Conservation (phyloP, 1,140 invertebrate species). For the Sminthurides bifidus region DNA sequence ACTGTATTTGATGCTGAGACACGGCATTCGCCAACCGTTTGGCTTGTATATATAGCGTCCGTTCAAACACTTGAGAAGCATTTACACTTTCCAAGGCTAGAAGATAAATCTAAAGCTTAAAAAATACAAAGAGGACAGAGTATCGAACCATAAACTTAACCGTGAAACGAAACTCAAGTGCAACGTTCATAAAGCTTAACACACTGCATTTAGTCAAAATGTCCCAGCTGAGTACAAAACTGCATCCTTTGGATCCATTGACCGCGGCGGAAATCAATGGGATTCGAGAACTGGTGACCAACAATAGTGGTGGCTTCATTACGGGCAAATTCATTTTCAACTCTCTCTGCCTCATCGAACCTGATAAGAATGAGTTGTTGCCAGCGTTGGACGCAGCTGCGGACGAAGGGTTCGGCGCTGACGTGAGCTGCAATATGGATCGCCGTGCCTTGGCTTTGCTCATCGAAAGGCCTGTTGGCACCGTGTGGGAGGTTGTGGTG, state of each 20-base stretch:
- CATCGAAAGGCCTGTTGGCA: slow-evolving; percentile 13
- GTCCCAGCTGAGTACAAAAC: too few relatives aligned
- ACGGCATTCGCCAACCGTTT: too few relatives aligned
- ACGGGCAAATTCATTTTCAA: slow-evolving; percentile 27
- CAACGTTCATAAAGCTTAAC: too few relatives aligned
- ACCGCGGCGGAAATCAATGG: slow-evolving; percentile 19
- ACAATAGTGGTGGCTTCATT: slow-evolving; percentile 1
- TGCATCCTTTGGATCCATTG: slow-evolving; percentile 26
- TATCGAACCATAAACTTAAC: too few relatives aligned
- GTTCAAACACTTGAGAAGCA: too few relatives aligned
- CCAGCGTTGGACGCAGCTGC: not conserved
- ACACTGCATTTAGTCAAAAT: too few relatives aligned
- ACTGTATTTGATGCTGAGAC: too few relatives aligned
- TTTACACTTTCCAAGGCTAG: too few relatives aligned
- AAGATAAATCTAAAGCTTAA: too few relatives aligned
- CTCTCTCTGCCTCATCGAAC: slow-evolving; percentile 23
- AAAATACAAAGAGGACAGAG: too few relatives aligned
- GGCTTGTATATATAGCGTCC: too few relatives aligned
- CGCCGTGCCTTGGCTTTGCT: slow-evolving; percentile 13
- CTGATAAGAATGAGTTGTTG: slow-evolving; percentile 14
- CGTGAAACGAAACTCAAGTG: too few relatives aligned
- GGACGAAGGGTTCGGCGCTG: not conserved
- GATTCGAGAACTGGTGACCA: not conserved
- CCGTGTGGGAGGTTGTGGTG: slow-evolving; percentile 19
- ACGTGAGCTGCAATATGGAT: slow-evolving; percentile 2